These are phyloP conservation scores for Chlorodrepanis virens DNA, from an alignment of 2,113 vertebrate species.

Conservation along the genomic window DNA sequence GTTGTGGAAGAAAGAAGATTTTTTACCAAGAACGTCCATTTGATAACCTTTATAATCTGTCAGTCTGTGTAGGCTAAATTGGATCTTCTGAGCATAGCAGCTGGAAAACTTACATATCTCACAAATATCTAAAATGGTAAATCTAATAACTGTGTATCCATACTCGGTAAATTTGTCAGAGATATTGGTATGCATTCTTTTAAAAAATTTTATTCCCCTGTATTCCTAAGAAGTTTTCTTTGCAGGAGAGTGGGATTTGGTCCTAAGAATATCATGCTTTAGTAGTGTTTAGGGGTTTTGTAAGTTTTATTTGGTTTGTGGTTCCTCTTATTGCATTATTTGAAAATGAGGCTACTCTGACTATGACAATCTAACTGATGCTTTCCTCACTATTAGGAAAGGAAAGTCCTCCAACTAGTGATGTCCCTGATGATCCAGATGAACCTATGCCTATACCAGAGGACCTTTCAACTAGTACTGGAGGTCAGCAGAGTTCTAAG, in stretches of 20 bases:
- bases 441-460: constrained; percentile 98
- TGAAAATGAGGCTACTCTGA: not conserved
- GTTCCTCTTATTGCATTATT: not conserved
- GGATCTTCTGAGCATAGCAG: not conserved
- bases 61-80: not conserved
- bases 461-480: constrained; percentile 90
- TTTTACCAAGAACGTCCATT: not conserved
- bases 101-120: not conserved
- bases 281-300: not conserved
- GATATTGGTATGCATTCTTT: not conserved
- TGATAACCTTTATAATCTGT: not conserved
- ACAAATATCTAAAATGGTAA: not conserved
- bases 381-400: constrained; percentile 76
- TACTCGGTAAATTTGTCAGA: not conserved
- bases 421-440: constrained; percentile 86
- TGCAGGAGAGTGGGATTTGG: not conserved
- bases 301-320: not conserved
- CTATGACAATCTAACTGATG: not conserved
- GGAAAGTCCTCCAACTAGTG: constrained; percentile 87
- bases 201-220: not conserved
- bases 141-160: not conserved
- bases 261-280: not conserved
- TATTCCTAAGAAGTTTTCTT: not conserved
- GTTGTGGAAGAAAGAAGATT: not conserved
- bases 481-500: constrained; percentile 85